Conservation (phyloP, 2,888 invertebrate genomes). For the Eupithecia tripunctaria region DNA sequence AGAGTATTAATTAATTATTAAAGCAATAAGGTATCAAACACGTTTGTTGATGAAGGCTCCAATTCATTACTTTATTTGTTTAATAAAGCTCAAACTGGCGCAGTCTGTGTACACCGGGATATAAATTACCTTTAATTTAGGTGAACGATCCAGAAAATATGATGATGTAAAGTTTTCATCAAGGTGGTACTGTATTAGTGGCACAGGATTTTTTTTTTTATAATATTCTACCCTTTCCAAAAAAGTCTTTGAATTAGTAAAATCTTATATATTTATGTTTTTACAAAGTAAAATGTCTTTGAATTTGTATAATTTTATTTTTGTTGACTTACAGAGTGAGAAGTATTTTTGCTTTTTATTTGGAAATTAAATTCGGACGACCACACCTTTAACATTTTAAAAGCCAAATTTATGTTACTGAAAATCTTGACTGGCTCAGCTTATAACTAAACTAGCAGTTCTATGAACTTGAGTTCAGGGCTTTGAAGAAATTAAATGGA, state of each 20-base stretch:
- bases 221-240: not conserved
- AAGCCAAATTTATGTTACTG: not conserved
- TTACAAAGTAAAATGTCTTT: too few species aligned
- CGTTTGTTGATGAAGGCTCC: conserved; percentile 73
- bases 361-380: not conserved
- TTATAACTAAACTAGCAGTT: not conserved
- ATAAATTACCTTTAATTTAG: conserved; percentile 83
- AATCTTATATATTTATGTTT: too few species aligned
- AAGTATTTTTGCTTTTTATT: not conserved
- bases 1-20: conserved; percentile 20
- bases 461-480: not conserved
- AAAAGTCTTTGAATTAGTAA: not conserved
- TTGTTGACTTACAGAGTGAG: not conserved
- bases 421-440: not conserved
- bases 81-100: conserved; percentile 76
- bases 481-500: not conserved
- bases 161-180: conserved; percentile 80
- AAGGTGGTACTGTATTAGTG: conserved; percentile 34
- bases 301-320: too few species aligned
- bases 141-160: conserved; percentile 80
- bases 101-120: conserved; percentile 74
- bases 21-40: conserved; percentile 70
- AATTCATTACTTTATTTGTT: conserved; percentile 81
- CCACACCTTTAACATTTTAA: not conserved
- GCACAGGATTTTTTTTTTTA: not conserved